phyloP scores from a whole-genome alignment of 2,888 invertebrate species.

The Eupithecia abbreviata region DNA sequence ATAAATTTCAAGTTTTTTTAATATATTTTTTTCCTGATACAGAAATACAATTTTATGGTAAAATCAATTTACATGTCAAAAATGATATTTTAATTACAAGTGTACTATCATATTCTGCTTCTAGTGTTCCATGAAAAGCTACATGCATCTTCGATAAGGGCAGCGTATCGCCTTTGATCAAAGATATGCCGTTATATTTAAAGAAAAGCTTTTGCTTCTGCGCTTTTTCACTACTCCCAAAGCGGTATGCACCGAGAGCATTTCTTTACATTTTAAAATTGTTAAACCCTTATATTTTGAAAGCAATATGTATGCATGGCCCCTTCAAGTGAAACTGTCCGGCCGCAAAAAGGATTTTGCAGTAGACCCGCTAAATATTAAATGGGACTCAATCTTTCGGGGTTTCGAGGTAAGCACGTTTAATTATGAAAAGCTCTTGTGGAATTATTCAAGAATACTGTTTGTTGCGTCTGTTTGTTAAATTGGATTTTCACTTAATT shows the following conservation, averaged over 20 bases:
- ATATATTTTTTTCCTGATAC: too few relatives aligned
- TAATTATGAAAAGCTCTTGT: slow-evolving; percentile 63
- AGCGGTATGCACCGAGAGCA: slow-evolving; percentile 1
- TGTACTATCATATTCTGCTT: too few relatives aligned
- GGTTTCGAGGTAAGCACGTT: slow-evolving; percentile 63
- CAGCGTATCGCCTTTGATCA: background rate
- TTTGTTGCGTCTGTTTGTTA: slow-evolving; percentile 19
- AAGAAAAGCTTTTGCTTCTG: background rate
- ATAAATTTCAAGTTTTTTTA: too few relatives aligned
- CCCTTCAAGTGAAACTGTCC: slow-evolving; percentile 65
- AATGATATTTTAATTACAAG: too few relatives aligned
- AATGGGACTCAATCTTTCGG: slow-evolving; percentile 72
- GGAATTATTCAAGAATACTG: slow-evolving; percentile 23
- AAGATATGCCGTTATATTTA: background rate
- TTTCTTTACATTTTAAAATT: slow-evolving; percentile 31
- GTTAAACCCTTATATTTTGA: slow-evolving; percentile 28
- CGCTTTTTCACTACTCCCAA: background rate
- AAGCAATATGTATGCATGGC: slow-evolving; percentile 36
- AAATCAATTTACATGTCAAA: too few relatives aligned
- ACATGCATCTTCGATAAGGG: background rate
- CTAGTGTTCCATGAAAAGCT: too few relatives aligned
- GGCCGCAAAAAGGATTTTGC: slow-evolving; percentile 79
- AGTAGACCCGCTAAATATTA: slow-evolving; percentile 76
- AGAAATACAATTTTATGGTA: too few relatives aligned
- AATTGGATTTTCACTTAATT: slow-evolving; percentile 24